Evolutionary conservation across 2,113 vertebrate genomes (phyloP), one percentile per base, ranked within the genome.

Genomic region (Paedocypris sp.): DNA sequence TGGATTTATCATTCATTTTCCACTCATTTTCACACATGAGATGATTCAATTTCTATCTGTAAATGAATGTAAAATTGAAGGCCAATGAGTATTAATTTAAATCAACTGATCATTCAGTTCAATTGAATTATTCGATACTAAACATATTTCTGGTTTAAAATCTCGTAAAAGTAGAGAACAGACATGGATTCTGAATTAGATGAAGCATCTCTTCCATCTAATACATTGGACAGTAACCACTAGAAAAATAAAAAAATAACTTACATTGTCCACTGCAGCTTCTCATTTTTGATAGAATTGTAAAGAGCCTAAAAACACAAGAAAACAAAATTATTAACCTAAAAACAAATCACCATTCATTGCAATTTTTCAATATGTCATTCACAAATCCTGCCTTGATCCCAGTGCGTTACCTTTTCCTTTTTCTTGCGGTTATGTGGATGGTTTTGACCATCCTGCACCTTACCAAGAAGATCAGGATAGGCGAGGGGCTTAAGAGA

Each of bases 191-290:
- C 5, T 41, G 1, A 7, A 31, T 6, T 8, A 36, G 3, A 43
- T 12, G 11, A 54, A 33, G 2, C 8, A 3, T n/a, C 31, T 36
- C 19, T 45, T 31, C 18, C 16, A 29, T n/a, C 47, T 23, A 35
- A 22, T 46, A 9, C 38, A 22, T 7, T 15, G 4, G n/a, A 20
- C 76, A 23, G 5, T 3, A 33, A 12, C 18, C 28, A 9, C 11
- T 35, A 35, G 20, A 13, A 13, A 42, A 56, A 45, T 43, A 7
- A n/a, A n/a, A n/a, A 11, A 7, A 12, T 22, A 73, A 90, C 95
- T 97, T 72, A 99, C 95, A 97, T 97, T 73, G 94, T 94, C 95
- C 95, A 99, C 68, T 99, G 93, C 39, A 99, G 81, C 80, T 97
- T 99, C 74, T 98, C 94, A 0, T 89, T 97, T 88, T 94, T 97